Base-by-base conservation (phyloP, 2,797 vertebrate genomes). In the Smutsia temminckii region DNA sequence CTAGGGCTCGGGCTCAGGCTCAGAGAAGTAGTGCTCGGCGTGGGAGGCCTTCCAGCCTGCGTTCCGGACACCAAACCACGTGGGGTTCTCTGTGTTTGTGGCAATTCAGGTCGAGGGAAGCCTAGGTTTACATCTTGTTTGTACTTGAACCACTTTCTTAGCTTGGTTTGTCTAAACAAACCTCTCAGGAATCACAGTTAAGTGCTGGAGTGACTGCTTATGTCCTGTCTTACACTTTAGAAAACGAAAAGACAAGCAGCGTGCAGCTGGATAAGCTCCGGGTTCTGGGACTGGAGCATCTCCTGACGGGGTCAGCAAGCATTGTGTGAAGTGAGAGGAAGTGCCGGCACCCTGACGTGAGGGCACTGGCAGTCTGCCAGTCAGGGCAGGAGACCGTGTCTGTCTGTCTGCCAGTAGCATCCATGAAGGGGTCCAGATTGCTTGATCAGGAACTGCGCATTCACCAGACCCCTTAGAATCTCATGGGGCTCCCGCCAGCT, bases 381-480 rank as follows among this genome's bases (percentile, higher is more conserved):
- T 40, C 40, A 40, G 40, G 40, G 40, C 40, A 8, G 51, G 64
- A 49, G 17, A 7, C 61, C 1, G 13, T 40, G 3, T 32, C n/a
- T 5, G 27, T 20, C 18, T 23, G 34, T 40, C 3, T 0, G 3
- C 14, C 18, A 8, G 1, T 1, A 18, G n/a, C 2, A 0, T 66
- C 32, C 3, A 27, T 18, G 12, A 5, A 55, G 40, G 27, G 16
- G 29, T 18, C 18, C 40, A 2, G 6, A 21, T 40, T 2, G 7
- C 16, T 5, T 10, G 37, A 23, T 32, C 6, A 2, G 42, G 46
- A 92, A 8, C 57, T 3, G 0, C 0, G 5, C 23, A 2, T 29
- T 57, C n/a, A 0, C 29, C 74, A 55, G 32, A 23, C 42, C 2
- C 34, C 74, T 4, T 8, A n/a, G 42, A 14, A 2, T 3, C 49